Conservation (phyloP, 2,888 invertebrate species). For the Thysanoteuthis rhombus region DNA sequence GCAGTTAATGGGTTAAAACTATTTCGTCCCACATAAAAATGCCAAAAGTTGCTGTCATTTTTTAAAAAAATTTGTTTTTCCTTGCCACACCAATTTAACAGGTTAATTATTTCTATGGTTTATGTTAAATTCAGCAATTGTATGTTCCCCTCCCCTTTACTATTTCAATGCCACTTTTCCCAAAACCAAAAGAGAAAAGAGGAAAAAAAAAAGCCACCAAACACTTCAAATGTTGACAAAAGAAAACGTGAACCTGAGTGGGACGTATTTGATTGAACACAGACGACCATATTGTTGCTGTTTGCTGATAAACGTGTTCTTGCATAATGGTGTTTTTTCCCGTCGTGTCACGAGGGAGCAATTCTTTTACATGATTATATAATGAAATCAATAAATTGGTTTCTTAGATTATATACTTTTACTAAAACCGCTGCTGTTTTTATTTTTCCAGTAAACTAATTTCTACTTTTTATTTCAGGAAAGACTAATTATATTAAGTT, state of each 20-base stretch:
- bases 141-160: not conserved
- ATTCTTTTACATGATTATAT: not conserved
- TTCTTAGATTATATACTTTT: conserved; percentile 12
- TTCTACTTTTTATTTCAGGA: not conserved
- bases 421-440: not conserved
- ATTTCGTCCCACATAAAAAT: no score
- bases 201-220: not conserved
- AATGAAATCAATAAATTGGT: conserved; percentile 12
- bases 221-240: not conserved
- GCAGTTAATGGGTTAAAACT: no score
- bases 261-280: not conserved
- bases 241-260: not conserved
- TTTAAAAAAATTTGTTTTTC: no score
- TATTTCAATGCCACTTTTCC: not conserved
- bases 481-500: no score
- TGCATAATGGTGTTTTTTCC: not conserved
- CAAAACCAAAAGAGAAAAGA: not conserved
- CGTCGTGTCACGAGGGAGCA: not conserved
- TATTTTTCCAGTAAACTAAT: not conserved
- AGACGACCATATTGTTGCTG: not conserved
- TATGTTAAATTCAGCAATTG: not conserved
- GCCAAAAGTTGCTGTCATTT: no score
- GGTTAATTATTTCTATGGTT: no score
- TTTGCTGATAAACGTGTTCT: not conserved
- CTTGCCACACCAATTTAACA: no score